Evolutionary conservation across 1,140 invertebrate species (phyloP).

Genomic region (Pseudomyrmex concolor): DNA sequence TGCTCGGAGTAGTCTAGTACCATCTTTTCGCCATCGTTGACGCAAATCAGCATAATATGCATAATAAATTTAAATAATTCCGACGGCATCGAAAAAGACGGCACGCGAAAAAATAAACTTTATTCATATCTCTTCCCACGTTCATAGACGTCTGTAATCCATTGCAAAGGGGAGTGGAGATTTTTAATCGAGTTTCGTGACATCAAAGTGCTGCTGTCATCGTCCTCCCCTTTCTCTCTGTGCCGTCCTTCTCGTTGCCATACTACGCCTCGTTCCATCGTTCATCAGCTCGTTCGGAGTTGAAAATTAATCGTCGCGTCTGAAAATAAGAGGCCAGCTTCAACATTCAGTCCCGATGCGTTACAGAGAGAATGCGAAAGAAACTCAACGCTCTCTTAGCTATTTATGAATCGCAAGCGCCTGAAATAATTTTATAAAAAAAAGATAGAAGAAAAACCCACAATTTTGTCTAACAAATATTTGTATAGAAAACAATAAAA

Average conservation of each 20-base stretch:
- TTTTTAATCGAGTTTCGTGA: conserved; percentile 75
- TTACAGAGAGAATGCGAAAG: conserved; percentile 59
- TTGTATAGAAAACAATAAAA: not conserved
- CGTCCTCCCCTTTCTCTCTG: conserved; percentile 56
- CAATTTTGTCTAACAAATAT: not conserved
- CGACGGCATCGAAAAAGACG: conserved; percentile 8
- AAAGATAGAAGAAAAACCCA: not conserved
- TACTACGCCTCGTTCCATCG: conserved; percentile 65
- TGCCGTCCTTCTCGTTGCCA: conserved; percentile 55
- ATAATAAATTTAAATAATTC: conserved; percentile 60
- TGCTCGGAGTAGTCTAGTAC: not conserved
- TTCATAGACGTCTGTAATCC: conserved; percentile 54
- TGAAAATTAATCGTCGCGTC: conserved; percentile 72
- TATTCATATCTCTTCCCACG: conserved; percentile 43
- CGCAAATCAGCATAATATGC: conserved; percentile 30
- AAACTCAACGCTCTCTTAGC: conserved; percentile 65
- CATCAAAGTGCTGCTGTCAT: conserved; percentile 75
- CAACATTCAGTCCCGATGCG: conserved; percentile 54
- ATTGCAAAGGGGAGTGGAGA: conserved; percentile 64
- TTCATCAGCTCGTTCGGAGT: conserved; percentile 72
- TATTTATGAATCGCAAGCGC: conserved; percentile 67
- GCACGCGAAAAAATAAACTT: conserved; percentile 59
- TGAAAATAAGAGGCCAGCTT: conserved; percentile 69
- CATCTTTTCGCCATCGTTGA: not conserved
- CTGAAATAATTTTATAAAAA: conserved; percentile 57